Conservation (phyloP, 2,797 vertebrate genomes). For the Dryobates pubescens region DNA sequence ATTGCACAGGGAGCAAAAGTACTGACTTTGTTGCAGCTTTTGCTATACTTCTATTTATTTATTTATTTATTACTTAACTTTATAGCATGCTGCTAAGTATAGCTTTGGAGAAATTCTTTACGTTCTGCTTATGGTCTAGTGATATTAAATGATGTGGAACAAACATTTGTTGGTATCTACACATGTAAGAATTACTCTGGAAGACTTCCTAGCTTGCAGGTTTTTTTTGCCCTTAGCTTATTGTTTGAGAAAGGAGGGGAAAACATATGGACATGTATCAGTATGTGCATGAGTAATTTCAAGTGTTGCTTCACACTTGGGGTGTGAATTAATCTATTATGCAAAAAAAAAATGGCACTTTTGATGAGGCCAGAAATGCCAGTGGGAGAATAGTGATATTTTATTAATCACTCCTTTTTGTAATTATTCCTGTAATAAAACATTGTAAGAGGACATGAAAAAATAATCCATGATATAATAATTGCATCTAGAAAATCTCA, state of each 20-base stretch:
- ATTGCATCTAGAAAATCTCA: neutral
- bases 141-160: neutral
- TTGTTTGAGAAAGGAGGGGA: conserved; percentile 50
- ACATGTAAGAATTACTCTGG: neutral
- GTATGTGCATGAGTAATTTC: conserved; percentile 62
- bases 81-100: neutral
- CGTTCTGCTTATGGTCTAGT: neutral
- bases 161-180: neutral
- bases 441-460: neutral
- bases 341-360: conserved; percentile 28
- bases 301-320: conserved; percentile 62
- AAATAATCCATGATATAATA: neutral
- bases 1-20: neutral
- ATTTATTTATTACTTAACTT: rapidly evolving
- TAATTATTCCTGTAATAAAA: conserved; percentile 21
- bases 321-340: conserved; percentile 67
- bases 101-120: neutral
- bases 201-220: neutral
- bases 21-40: neutral
- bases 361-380: conserved; percentile 57
- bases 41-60: neutral
- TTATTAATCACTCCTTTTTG: conserved; percentile 11
- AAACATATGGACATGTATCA: conserved; percentile 64
- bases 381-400: conserved; percentile 32
- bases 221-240: conserved; percentile 27